Percentiles rank a stretch among this genome's conserved stretches.
Conservation (phyloP, 2,113 vertebrate genomes). For the Tupaia tana region DNA sequence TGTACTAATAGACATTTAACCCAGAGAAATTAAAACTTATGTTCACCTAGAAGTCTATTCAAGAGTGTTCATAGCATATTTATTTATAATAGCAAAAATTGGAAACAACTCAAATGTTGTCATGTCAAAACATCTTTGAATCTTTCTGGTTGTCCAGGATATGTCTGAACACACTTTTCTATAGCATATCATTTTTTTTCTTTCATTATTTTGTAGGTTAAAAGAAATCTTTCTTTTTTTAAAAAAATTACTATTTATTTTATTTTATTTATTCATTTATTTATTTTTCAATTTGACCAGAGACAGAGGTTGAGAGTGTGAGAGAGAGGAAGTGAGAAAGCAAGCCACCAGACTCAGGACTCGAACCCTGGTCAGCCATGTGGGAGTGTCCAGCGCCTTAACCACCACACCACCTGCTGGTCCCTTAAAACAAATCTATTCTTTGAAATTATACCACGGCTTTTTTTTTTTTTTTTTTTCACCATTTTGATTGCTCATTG, state of each 20-base stretch:
- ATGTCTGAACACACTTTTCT: not conserved
- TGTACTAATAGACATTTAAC: not conserved
- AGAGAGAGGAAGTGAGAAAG: too few relatives aligned
- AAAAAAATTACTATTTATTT: too few relatives aligned
- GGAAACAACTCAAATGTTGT: not conserved
- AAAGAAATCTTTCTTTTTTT: not conserved
- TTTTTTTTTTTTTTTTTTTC: slow-evolving; percentile 42
- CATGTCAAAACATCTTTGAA: not conserved
- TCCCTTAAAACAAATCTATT: not conserved
- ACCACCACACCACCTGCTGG: too few relatives aligned
- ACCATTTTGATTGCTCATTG: not conserved
- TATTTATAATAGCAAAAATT: slow-evolving; percentile 9
- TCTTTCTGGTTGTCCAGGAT: not conserved
- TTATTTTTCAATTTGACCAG: too few relatives aligned
- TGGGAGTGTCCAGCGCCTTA: too few relatives aligned
- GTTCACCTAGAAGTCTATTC: not conserved
- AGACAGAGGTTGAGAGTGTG: too few relatives aligned
- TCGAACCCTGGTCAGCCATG: too few relatives aligned
- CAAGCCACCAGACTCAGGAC: too few relatives aligned
- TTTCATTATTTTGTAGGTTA: not conserved
- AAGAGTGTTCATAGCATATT: not conserved
- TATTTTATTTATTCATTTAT: too few relatives aligned
- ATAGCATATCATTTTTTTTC: not conserved
- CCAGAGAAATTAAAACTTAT: not conserved
- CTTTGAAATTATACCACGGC: not conserved